Evolutionary conservation across 2,797 vertebrate genomes (phyloP).

Genomic region (Morus bassanus): DNA sequence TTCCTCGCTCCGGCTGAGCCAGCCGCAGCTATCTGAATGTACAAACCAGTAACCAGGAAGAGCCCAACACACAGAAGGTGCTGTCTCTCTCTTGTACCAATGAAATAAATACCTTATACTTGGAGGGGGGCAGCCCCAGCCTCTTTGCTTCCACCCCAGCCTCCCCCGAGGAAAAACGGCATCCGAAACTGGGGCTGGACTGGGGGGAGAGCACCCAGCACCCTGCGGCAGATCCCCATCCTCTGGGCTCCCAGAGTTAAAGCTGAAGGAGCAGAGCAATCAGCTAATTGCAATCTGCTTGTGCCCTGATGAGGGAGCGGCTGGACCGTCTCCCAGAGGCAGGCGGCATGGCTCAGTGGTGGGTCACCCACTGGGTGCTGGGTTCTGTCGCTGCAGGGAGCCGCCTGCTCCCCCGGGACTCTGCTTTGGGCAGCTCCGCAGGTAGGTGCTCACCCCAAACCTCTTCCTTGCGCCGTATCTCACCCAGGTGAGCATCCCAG

Average conservation of each 20-base stretch:
- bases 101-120: conserved; percentile 69
- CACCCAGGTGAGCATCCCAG: not conserved
- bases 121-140: not conserved
- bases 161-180: not conserved
- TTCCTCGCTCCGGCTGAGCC: not conserved
- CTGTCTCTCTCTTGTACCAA: conserved; percentile 60
- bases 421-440: not conserved
- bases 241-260: fast-evolving
- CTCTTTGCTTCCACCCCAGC: not conserved
- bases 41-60: conserved; percentile 36
- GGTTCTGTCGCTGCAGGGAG: not conserved
- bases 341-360: not conserved
- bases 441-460: not conserved
- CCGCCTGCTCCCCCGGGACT: not conserved
- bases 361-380: not conserved
- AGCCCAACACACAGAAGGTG: conserved; percentile 52
- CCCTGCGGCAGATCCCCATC: not conserved
- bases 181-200: not conserved
- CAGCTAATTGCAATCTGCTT: too few relatives aligned
- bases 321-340: not conserved
- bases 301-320: not conserved
- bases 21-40: conserved; percentile 37
- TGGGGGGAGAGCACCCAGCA: not conserved
- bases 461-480: not conserved
- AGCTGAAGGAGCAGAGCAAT: not conserved